phyloP scores from a whole-genome alignment of 2,888 invertebrate genomes.

The Anagyrus pseudococci region DNA sequence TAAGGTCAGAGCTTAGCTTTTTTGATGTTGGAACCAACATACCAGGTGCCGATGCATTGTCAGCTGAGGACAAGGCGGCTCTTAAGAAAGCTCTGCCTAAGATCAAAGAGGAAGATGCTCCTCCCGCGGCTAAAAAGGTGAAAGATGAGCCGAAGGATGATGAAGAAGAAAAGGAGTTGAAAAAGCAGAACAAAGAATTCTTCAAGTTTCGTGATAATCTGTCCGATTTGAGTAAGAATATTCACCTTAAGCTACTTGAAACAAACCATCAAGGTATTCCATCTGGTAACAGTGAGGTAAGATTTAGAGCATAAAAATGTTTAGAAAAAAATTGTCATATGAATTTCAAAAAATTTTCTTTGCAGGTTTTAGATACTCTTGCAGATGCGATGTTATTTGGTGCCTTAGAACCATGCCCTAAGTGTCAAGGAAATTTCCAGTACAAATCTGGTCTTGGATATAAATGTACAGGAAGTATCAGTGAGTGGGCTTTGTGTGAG shows the following conservation, averaged over 20 bases:
- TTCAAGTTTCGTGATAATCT: constrained; percentile 74
- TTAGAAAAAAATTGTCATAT: neutral
- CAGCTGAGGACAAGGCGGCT: constrained; percentile 73
- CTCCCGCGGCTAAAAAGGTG: constrained; percentile 71
- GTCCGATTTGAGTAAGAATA: constrained; percentile 66
- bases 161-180: constrained; percentile 67
- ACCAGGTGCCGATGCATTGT: constrained; percentile 77
- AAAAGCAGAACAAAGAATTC: constrained; percentile 76
- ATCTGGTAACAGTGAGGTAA: constrained; percentile 72
- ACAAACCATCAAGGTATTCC: constrained; percentile 77
- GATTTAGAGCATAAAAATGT: constrained; percentile 42
- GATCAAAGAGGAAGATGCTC: constrained; percentile 66
- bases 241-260: constrained; percentile 72
- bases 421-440: constrained; percentile 80
- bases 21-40: constrained; percentile 75
- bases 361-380: constrained; percentile 76
- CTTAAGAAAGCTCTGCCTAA: constrained; percentile 70
- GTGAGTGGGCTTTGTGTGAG: constrained; percentile 91
- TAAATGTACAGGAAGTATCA: constrained; percentile 81
- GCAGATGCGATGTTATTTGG: constrained; percentile 92
- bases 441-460: constrained; percentile 78
- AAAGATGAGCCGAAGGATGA: constrained; percentile 70
- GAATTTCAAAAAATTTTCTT: constrained; percentile 7
- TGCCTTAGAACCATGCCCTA: constrained; percentile 75
- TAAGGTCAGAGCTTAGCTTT: constrained; percentile 76